Base-by-base conservation (phyloP, 2,113 vertebrate genomes). In the Aix galericulata region DNA sequence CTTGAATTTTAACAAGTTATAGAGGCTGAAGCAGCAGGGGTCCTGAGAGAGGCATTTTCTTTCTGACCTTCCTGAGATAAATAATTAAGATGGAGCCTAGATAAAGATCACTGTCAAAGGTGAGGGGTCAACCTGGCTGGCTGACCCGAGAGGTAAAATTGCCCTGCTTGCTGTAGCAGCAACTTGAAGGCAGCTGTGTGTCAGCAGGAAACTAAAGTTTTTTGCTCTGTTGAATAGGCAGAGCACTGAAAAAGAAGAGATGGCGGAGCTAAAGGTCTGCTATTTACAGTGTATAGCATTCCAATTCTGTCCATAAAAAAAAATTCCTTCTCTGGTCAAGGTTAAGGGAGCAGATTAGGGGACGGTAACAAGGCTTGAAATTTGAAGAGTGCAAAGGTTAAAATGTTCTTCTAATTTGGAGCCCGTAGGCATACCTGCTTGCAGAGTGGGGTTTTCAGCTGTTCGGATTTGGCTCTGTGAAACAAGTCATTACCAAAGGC, bases 31-130 rank as follows among this genome's bases (percentile, higher is more conserved):
- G 90, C 93, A 5, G 86, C 14, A 56, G 95, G 95, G 94, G 94
- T 89, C 94, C 94, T 94, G 94, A 88, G 94, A 94, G 88, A 92
- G 86, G 91, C 86, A 86, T 89, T 97, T 96, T 96, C 94, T 84
- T 64, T 1, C 82, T 95, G 95, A 94, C 96, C 93, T 97, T 97
- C 96, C 94, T 90, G 94, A 95, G 95, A 97, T 96, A 94, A 95
- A 97, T 94, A 94, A 93, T 96, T 94, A 90, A 92, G 93, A 96
- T 91, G 91, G 95, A 92, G 95, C 64, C 93, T 94, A 86, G 93
- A 96, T 96, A 97, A 96, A 97, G 95, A 95, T 97, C 95, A 85
- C 88, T 94, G 95, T 96, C 95, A 90, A 48, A 92, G 96, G 93
- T 91, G 94, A 96, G 95, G 93, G 95, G 95, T 95, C 95, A 96